Conservation (phyloP, 2,888 invertebrate genomes). For the Tigriopus californicus region DNA sequence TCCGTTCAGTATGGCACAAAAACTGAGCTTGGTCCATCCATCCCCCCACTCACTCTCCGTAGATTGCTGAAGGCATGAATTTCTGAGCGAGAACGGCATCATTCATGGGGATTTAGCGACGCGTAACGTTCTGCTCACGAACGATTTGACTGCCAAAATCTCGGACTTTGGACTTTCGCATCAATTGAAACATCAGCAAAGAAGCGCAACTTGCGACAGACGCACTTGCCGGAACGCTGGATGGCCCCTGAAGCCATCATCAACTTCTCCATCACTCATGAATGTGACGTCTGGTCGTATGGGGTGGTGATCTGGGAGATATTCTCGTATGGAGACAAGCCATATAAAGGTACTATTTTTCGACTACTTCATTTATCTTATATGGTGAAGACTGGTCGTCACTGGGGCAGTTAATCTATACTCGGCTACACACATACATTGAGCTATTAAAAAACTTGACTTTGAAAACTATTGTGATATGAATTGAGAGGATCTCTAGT, state of each 20-base stretch:
- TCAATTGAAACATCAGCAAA: background rate
- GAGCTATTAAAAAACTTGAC: too few species aligned
- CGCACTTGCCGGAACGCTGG: conserved; percentile 15
- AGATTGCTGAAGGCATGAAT: conserved; percentile 9
- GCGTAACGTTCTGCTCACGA: conserved; percentile 7
- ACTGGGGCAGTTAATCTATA: too few species aligned
- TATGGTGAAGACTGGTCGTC: too few species aligned
- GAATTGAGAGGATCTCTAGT: too few species aligned
- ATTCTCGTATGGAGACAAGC: conserved; percentile 26
- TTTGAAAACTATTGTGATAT: too few species aligned
- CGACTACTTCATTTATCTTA: too few species aligned
- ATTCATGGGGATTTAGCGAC: conserved; percentile 11
- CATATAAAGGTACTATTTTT: conserved; percentile 45
- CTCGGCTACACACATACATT: too few species aligned
- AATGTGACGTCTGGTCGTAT: conserved; percentile 16
- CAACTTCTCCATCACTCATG: conserved; percentile 3
- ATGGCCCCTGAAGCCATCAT: conserved; percentile 16
- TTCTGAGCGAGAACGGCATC: background rate
- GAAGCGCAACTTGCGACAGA: background rate
- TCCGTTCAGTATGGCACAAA: too few species aligned
- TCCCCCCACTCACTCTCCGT: too few species aligned
- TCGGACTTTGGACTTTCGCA: conserved; percentile 12
- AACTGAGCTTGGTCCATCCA: too few species aligned
- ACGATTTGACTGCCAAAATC: conserved; percentile 9
- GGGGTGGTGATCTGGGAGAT: conserved; percentile 17